Percentiles rank a stretch among this genome's conserved stretches.
Conservation (phyloP, 2,113 vertebrate genomes). For the Oophaga pumilio region DNA sequence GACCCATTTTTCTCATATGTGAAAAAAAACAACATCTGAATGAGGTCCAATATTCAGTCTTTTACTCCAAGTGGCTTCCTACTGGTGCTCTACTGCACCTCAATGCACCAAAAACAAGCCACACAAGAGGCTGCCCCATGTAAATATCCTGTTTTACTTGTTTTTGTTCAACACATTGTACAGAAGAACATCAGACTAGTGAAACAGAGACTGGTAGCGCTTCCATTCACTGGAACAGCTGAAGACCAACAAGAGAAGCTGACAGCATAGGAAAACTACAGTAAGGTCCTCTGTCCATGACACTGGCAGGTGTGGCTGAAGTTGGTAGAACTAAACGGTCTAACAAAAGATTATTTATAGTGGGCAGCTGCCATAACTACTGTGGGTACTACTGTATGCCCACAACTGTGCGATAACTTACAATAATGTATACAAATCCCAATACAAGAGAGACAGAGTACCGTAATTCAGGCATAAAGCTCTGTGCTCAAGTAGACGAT, state of each 20-base stretch:
- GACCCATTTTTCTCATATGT: no score
- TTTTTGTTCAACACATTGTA: not conserved
- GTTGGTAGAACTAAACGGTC: not conserved
- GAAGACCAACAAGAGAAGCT: not conserved
- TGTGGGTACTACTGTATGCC: not conserved
- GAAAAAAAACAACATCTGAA: no score
- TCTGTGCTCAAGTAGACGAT: no score
- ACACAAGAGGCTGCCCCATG: not conserved
- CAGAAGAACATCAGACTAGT: not conserved
- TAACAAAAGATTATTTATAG: slow-evolving; percentile 15
- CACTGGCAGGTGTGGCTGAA: not conserved
- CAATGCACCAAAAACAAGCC: no score
- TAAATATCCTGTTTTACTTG: not conserved
- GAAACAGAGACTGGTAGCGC: not conserved
- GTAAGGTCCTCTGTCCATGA: not conserved
- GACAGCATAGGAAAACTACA: not conserved
- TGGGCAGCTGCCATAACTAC: not conserved
- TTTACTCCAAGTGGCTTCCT: no score
- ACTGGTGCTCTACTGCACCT: not conserved
- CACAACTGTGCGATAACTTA: not conserved
- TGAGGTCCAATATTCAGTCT: no score
- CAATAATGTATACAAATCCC: not conserved
- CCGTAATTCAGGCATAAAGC: not conserved
- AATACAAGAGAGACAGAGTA: not conserved
- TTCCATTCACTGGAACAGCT: not conserved